These are phyloP conservation scores for Epinephelus fuscoguttatus DNA, from an alignment of 2,113 vertebrate genomes.

Conservation along the genomic window DNA sequence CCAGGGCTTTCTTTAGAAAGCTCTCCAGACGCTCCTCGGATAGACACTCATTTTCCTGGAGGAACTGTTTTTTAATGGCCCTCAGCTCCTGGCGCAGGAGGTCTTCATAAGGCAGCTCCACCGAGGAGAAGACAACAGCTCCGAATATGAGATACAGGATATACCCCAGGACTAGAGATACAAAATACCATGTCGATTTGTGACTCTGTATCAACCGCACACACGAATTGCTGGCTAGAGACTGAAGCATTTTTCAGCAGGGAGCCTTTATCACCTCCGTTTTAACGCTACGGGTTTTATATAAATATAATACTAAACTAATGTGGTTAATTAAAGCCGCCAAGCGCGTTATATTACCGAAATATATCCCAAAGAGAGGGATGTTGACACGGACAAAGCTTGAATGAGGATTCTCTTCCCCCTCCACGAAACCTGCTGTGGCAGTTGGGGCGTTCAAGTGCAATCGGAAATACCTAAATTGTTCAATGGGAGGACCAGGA, in stretches of 20 bases:
- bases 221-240: slow-evolving; percentile 90
- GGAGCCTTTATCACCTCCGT: background rate
- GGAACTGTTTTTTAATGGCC: slow-evolving; percentile 89
- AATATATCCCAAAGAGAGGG: background rate
- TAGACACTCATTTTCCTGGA: slow-evolving; percentile 91
- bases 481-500: background rate
- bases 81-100: slow-evolving; percentile 91
- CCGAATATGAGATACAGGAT: slow-evolving; percentile 94
- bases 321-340: background rate
- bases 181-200: slow-evolving; percentile 93
- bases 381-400: slow-evolving; percentile 55
- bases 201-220: slow-evolving; percentile 92
- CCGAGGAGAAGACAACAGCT: slow-evolving; percentile 96
- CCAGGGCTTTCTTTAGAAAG: slow-evolving; percentile 90
- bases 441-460: slow-evolving; percentile 51
- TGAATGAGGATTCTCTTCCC: slow-evolving; percentile 36
- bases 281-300: background rate
- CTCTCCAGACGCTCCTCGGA: slow-evolving; percentile 90
- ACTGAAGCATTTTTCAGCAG: slow-evolving; percentile 91
- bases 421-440: slow-evolving; percentile 53
- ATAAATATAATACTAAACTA: background rate
- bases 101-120: slow-evolving; percentile 96
- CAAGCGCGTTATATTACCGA: background rate
- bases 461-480: fast-evolving
- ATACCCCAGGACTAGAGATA: slow-evolving; percentile 89